A percentile compares a stretch with the other conserved stretches of the same genome.
Evolutionary conservation across 2,797 vertebrate genomes (phyloP).

Genomic region (Falco concolor): DNA sequence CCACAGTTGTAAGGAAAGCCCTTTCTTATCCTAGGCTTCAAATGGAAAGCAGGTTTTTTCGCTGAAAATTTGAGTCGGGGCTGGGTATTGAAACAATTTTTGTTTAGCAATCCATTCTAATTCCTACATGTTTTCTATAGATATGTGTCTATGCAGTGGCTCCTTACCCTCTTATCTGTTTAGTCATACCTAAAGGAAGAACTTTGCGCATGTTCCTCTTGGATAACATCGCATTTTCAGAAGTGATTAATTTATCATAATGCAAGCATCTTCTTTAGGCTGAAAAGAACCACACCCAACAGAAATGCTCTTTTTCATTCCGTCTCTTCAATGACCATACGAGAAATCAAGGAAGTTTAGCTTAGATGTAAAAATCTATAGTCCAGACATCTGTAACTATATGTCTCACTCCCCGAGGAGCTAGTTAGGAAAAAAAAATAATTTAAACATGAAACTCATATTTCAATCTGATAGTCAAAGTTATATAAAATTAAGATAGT

Average conservation of each 20-base stretch:
- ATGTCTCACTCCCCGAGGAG: background rate
- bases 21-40: background rate
- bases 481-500: background rate
- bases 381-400: background rate
- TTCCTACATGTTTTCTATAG: background rate
- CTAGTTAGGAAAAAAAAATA: background rate
- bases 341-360: background rate
- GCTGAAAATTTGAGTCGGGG: background rate
- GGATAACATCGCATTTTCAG: background rate
- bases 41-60: background rate
- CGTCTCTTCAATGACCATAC: background rate
- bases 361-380: background rate
- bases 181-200: background rate
- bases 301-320: background rate
- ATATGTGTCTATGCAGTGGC: background rate
- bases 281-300: background rate
- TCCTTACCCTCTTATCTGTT: background rate
- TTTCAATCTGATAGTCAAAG: constrained; percentile 5
- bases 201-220: background rate
- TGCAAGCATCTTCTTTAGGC: background rate
- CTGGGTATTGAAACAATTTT: background rate
- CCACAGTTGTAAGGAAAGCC: background rate
- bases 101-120: background rate
- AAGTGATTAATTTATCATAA: background rate
- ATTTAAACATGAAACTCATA: background rate